Percentiles rank a stretch among this genome's conserved stretches.
phyloP scores from a whole-genome alignment of 2,113 vertebrate genomes.

The Myotis davidii region DNA sequence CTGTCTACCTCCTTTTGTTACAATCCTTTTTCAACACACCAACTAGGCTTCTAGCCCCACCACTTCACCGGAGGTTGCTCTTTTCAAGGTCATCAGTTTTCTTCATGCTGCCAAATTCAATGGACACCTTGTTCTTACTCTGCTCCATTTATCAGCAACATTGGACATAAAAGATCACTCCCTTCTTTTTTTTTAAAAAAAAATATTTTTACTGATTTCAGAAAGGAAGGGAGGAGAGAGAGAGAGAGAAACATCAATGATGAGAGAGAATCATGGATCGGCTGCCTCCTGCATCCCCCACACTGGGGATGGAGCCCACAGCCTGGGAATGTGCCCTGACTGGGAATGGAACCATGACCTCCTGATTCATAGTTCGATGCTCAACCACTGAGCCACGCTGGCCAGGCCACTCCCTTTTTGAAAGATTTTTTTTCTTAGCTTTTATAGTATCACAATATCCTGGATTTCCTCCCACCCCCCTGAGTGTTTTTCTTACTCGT shows the following conservation, averaged over 20 bases:
- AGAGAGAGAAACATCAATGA: too few species aligned
- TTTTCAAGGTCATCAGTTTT: slow-evolving; percentile 14
- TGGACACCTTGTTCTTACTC: neutral
- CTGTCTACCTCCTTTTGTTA: neutral
- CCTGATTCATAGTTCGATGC: too few species aligned
- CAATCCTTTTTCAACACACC: neutral
- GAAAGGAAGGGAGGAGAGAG: too few species aligned
- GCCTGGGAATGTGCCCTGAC: too few species aligned
- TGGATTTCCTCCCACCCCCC: slow-evolving; percentile 6
- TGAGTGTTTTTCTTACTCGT: neutral
- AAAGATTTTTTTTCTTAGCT: slow-evolving; percentile 25
- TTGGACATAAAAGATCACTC: neutral
- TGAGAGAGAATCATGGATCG: too few species aligned
- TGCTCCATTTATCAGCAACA: neutral
- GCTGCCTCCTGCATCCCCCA: too few species aligned
- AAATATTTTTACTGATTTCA: neutral
- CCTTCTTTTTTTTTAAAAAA: neutral
- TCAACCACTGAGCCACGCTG: neutral
- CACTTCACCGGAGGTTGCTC: neutral
- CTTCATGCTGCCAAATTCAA: neutral
- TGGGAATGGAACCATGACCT: too few species aligned
- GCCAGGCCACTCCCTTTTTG: neutral
- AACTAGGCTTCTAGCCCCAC: neutral
- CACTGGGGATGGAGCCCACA: too few species aligned
- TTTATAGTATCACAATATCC: neutral